Conservation (phyloP, 2,797 vertebrate genomes). For the Acridotheres tristis region DNA sequence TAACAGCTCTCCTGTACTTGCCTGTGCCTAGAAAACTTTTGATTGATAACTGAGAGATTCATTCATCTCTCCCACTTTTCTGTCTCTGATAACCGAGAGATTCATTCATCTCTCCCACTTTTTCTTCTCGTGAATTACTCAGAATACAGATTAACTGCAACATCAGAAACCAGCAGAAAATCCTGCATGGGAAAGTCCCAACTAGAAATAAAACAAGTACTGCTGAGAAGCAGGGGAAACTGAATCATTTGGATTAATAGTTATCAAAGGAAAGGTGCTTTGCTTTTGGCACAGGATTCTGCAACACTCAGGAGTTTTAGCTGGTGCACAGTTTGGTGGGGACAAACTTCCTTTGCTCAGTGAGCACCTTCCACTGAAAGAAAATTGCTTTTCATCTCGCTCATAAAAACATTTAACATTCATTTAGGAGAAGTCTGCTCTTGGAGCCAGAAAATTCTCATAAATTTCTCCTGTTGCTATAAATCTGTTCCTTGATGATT, state of each 20-base stretch:
- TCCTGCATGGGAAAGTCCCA: not conserved
- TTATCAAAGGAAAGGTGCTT: not conserved
- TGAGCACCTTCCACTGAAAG: not conserved
- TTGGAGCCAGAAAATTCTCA: not conserved
- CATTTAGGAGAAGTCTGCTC: not conserved
- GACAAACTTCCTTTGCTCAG: not conserved
- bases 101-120: conserved; percentile 35
- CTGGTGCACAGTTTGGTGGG: not conserved
- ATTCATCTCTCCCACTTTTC: conserved; percentile 37
- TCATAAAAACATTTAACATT: not conserved
- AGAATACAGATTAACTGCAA: conserved; percentile 11
- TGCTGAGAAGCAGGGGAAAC: not conserved
- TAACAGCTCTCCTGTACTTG: not conserved
- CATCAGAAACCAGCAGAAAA: not conserved
- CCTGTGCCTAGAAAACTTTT: conserved; percentile 18
- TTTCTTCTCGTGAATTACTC: conserved; percentile 1
- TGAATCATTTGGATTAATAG: not conserved
- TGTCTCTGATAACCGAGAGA: not conserved
- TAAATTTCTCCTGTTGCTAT: not conserved
- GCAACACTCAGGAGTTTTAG: not conserved
- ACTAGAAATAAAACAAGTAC: not conserved
- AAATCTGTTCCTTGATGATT: not conserved
- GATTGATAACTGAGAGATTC: conserved; percentile 16
- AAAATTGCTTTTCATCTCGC: not conserved
- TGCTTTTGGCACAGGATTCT: not conserved